A percentile compares a stretch with the other conserved stretches of the same genome.
Evolutionary conservation across 2,888 invertebrate genomes (phyloP).

Genomic region (Mimumesa dahlbomi): DNA sequence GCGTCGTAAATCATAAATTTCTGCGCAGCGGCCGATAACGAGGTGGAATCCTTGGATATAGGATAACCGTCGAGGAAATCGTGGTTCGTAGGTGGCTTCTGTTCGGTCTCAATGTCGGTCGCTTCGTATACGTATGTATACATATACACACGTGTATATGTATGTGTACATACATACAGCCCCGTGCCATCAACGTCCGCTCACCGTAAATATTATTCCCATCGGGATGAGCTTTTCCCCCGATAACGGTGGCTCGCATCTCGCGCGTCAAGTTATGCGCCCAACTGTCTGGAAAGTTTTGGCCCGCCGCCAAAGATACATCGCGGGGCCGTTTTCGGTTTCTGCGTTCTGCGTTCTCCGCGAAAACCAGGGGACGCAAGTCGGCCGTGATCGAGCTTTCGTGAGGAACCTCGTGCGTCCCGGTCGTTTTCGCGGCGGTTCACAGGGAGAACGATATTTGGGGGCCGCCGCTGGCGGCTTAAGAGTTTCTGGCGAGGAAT

Average conservation of each 20-base stretch:
- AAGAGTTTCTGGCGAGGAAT: too few relatives aligned
- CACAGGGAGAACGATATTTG: too few relatives aligned
- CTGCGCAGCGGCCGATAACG: conserved; percentile 46
- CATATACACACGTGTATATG: too few relatives aligned
- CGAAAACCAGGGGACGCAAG: conserved; percentile 12
- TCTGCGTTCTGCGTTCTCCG: conserved; percentile 37
- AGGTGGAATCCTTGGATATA: conserved; percentile 6
- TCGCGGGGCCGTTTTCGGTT: conserved; percentile 50
- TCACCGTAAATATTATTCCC: conserved; percentile 67
- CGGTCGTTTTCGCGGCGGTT: conserved; percentile 13
- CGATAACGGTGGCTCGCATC: conserved; percentile 60
- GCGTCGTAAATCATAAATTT: conserved; percentile 26
- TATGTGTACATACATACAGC: too few relatives aligned
- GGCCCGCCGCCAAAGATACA: conserved; percentile 71
- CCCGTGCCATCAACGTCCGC: conserved; percentile 29
- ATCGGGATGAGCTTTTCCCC: conserved; percentile 52
- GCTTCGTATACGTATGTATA: too few relatives aligned
- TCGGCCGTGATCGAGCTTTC: conserved; percentile 41
- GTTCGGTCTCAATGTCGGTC: conserved; percentile 49
- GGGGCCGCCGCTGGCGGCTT: too few relatives aligned
- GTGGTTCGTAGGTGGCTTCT: conserved; percentile 38
- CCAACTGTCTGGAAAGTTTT: conserved; percentile 79
- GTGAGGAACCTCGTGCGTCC: too few relatives aligned
- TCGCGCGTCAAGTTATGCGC: conserved; percentile 68
- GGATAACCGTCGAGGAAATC: background rate